phyloP scores from a whole-genome alignment of 2,113 vertebrate genomes.

The Pterocles orientalis region DNA sequence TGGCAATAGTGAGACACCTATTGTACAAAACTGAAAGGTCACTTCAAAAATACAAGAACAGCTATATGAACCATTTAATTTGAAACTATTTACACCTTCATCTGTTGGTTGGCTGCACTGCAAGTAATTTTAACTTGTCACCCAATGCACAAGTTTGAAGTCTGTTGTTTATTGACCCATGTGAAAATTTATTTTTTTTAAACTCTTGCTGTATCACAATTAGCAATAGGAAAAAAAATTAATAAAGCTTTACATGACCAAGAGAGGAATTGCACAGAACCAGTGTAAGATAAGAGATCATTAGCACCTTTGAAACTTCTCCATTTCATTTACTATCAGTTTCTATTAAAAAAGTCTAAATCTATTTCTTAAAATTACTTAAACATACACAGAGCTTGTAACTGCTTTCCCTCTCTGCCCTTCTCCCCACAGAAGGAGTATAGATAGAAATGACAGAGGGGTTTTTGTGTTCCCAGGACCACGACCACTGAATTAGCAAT shows the following conservation, averaged over 20 bases:
- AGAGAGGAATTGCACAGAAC: background rate
- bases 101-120: background rate
- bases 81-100: background rate
- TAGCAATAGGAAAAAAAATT: background rate
- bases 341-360: background rate
- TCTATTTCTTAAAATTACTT: background rate
- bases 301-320: accelerated
- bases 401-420: background rate
- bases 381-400: background rate
- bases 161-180: background rate
- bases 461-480: accelerated
- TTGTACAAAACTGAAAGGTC: slow-evolving; percentile 34
- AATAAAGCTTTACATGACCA: background rate
- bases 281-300: background rate
- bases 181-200: background rate
- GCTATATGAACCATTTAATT: background rate
- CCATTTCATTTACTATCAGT: background rate
- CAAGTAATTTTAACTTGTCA: background rate
- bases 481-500: accelerated
- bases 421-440: background rate
- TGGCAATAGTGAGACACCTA: slow-evolving; percentile 65
- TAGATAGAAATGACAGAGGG: accelerated
- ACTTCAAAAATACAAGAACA: background rate
- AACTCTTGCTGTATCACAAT: background rate
- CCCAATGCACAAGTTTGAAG: background rate